Evolutionary conservation across 2,797 vertebrate genomes (phyloP).

Genomic region (Oreortyx pictus): DNA sequence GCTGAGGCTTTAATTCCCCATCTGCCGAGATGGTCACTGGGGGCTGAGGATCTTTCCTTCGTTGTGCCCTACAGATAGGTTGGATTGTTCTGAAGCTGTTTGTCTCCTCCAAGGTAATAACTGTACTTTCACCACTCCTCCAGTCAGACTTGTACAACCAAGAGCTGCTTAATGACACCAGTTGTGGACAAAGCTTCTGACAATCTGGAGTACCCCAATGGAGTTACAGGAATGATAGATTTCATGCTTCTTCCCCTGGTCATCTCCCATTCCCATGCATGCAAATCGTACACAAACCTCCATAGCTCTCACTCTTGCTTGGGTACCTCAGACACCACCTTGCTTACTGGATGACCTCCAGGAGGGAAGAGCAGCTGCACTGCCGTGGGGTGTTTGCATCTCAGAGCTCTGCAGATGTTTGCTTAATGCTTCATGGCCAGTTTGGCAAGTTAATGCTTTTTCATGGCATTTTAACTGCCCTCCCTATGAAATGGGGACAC

Average conservation of each 20-base stretch:
- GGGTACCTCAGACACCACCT: not conserved
- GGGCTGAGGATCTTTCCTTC: not conserved
- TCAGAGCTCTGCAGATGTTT: not conserved
- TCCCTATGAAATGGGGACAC: not conserved
- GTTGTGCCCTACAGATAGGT: not conserved
- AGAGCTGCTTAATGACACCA: accelerated
- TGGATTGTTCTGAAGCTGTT: not conserved
- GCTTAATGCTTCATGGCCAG: accelerated
- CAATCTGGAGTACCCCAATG: accelerated
- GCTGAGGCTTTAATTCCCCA: not conserved
- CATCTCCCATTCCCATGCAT: not conserved
- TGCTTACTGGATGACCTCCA: not conserved
- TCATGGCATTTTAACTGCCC: not conserved
- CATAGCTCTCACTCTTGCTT: not conserved
- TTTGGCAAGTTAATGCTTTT: not conserved
- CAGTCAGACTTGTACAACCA: not conserved
- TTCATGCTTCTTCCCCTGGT: not conserved
- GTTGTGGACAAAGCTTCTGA: not conserved
- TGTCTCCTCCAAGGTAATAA: not conserved
- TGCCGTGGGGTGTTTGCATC: not conserved
- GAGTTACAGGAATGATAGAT: not conserved
- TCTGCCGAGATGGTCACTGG: not conserved
- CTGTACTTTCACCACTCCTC: not conserved
- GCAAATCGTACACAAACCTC: not conserved
- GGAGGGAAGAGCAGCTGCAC: not conserved